Base-by-base conservation (phyloP, 2,113 vertebrate genomes). In the Rhineura floridana region DNA sequence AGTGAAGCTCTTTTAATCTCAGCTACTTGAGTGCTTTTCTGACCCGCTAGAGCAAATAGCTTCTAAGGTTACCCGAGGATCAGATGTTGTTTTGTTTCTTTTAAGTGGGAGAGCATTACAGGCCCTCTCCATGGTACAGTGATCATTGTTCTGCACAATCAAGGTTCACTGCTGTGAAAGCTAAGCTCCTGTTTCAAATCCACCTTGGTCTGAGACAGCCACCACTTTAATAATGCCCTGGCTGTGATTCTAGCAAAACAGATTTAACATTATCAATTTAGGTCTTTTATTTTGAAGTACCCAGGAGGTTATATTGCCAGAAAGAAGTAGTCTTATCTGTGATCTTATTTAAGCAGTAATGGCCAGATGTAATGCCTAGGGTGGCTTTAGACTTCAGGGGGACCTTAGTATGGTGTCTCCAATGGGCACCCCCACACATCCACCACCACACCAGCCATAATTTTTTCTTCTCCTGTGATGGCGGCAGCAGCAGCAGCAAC, bases 1-100 rank as follows among this genome's bases (percentile, higher is more conserved):
- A 88, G 44, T 55, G 83, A 1, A 28, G 50, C 21, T 65, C 84
- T 25, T 93, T 90, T 87, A 92, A 95, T 92, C 87, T 87, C 69
- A 90, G 81, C 88, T 89, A 46, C 85, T 93, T 88, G 94, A 95
- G 89, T 48, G 0, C 0, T 91, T 70, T 39, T 92, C 82, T 90
- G 88, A 81, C 63, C 81, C 87, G 55, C 67, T 93, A 93, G 73
- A 90, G 92, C 92, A 94, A 95, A 94, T 94, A 93, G 89, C 90
- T 92, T 94, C 94, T 95, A 94, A 92, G 84, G 87, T 95, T 96
- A 95, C 93, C 85, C 87, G 78, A 77, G 90, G 94, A 94, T 96
- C 85, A 91, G 70, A 90, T 94, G 92, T 95, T 94, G 90, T 93
- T 95, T 95, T 94, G 89, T 87, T 95, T 93, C 92, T 95, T 93